phyloP scores from a whole-genome alignment of 1,140 invertebrate genomes.

The Saxidomus purpurata region DNA sequence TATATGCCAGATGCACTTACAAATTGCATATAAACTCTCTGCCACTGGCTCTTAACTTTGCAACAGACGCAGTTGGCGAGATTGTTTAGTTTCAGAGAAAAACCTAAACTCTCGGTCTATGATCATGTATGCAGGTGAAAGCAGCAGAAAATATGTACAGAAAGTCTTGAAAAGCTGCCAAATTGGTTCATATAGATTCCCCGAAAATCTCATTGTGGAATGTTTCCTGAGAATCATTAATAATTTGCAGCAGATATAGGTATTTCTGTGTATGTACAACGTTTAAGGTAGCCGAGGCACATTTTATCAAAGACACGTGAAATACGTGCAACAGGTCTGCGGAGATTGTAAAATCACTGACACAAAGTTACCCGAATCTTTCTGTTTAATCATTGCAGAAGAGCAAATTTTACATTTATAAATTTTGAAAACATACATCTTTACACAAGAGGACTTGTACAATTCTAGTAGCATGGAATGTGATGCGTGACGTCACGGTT shows the following conservation, averaged over 20 bases:
- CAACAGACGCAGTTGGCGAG: background rate
- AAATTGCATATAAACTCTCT: background rate
- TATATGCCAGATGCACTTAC: background rate
- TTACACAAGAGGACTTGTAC: too few species aligned
- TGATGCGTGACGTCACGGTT: too few species aligned
- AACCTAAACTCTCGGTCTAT: background rate
- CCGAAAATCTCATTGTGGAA: background rate
- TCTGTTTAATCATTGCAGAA: too few species aligned
- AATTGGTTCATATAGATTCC: background rate
- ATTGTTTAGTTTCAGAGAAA: background rate
- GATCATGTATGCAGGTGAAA: constrained; percentile 2
- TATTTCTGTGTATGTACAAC: background rate
- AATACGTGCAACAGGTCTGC: too few species aligned
- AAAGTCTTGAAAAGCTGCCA: background rate
- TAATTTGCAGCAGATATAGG: background rate
- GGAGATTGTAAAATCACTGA: too few species aligned
- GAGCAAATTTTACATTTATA: too few species aligned
- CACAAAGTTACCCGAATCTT: too few species aligned
- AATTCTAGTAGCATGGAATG: too few species aligned
- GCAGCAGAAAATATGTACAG: background rate
- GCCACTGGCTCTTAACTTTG: background rate
- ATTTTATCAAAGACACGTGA: too few species aligned
- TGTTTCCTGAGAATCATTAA: background rate
- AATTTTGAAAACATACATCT: too few species aligned
- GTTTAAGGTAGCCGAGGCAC: too few species aligned